A percentile compares a stretch with the other conserved stretches of the same genome.
Conservation (phyloP, 2,888 invertebrate genomes). For the Eupithecia tripunctaria region DNA sequence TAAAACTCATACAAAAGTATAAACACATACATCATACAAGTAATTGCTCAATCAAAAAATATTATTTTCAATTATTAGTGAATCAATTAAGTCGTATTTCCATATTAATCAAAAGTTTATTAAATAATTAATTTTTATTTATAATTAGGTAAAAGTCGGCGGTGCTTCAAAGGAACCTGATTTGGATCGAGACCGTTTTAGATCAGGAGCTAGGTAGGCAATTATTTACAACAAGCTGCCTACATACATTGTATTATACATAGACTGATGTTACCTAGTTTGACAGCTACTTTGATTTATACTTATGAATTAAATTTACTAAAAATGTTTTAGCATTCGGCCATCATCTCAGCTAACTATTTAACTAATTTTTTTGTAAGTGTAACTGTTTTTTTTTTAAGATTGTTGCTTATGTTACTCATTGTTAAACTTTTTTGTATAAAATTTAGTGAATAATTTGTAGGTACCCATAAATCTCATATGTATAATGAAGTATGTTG, state of each 20-base stretch:
- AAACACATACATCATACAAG: conserved; percentile 30
- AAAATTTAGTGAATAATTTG: too few species aligned
- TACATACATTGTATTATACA: neutral
- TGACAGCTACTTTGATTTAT: neutral
- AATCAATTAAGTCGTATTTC: conserved; percentile 64
- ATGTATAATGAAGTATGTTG: neutral
- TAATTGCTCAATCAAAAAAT: conserved; percentile 67
- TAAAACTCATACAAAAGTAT: conserved; percentile 20
- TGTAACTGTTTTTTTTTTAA: neutral
- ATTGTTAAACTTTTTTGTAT: too few species aligned
- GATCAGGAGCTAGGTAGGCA: conserved; percentile 16
- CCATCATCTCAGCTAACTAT: neutral
- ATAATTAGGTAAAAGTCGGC: conserved; percentile 68
- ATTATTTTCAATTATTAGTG: conserved; percentile 59
- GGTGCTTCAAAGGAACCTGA: conserved; percentile 56
- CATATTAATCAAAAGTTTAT: conserved; percentile 57
- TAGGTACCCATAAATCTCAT: neutral
- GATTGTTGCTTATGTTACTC: too few species aligned
- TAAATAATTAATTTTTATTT: conserved; percentile 50
- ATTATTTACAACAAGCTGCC: neutral
- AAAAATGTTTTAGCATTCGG: neutral
- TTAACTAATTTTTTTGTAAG: neutral
- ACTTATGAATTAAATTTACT: neutral
- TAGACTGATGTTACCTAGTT: neutral
- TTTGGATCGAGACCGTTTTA: conserved; percentile 29